phyloP scores from a whole-genome alignment of 2,797 vertebrate species.

The Intellagama lesueurii region DNA sequence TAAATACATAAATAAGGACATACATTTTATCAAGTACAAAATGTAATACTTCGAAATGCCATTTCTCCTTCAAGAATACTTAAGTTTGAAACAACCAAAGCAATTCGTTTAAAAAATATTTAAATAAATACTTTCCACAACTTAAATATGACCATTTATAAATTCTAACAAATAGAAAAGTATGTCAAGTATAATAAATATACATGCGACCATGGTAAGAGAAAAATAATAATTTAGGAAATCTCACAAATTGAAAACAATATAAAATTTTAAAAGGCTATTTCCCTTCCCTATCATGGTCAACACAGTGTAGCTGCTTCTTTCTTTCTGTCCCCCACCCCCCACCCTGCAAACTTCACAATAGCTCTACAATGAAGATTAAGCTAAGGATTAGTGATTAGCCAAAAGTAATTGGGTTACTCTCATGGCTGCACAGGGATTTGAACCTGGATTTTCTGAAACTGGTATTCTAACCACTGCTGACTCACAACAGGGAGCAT shows the following conservation, averaged over 20 bases:
- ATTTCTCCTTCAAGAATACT: background rate
- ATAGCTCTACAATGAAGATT: background rate
- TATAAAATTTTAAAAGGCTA: background rate
- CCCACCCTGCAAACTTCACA: background rate
- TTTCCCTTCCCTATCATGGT: background rate
- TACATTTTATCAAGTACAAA: background rate
- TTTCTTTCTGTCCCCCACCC: background rate
- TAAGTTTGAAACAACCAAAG: background rate
- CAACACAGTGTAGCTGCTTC: background rate
- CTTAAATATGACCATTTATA: background rate
- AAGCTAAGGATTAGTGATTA: background rate
- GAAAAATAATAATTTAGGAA: conserved; percentile 2
- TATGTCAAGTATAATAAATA: conserved; percentile 18
- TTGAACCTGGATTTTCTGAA: background rate
- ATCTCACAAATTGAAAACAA: background rate
- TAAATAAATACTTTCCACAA: background rate
- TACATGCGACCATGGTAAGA: background rate
- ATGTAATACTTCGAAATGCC: background rate
- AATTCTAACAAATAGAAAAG: background rate
- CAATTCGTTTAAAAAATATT: background rate
- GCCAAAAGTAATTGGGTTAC: background rate
- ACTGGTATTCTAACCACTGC: background rate
- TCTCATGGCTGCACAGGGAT: background rate
- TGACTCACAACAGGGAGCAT: background rate
- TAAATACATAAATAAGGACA: conserved; percentile 38